These are phyloP conservation scores for Paraplagusia blochii DNA, from an alignment of 2,113 vertebrate genomes.

Conservation along the genomic window DNA sequence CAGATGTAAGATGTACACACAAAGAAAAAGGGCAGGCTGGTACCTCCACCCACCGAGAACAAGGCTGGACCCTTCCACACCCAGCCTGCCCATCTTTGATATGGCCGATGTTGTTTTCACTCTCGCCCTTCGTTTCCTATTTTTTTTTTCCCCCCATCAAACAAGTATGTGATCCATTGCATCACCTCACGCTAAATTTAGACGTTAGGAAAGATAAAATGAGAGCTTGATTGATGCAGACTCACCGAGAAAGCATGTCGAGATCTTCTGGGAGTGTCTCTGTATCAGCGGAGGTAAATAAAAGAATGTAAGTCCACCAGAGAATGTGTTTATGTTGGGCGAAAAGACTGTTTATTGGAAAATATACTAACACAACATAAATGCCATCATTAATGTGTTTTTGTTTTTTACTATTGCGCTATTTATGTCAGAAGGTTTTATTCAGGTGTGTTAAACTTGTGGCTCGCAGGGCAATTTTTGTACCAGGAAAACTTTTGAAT, in stretches of 20 bases:
- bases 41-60: slow-evolving; percentile 60
- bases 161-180: slow-evolving; percentile 42
- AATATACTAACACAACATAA: too few species aligned
- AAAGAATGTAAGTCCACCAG: not conserved
- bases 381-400: too few species aligned
- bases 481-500: too few species aligned
- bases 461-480: too few species aligned
- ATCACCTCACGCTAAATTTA: slow-evolving; percentile 35
- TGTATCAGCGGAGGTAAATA: slow-evolving; percentile 10
- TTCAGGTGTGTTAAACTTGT: too few species aligned
- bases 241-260: slow-evolving; percentile 11
- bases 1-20: slow-evolving; percentile 76
- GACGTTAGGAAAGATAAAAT: slow-evolving; percentile 28
- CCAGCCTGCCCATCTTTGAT: slow-evolving; percentile 38
- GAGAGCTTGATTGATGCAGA: slow-evolving; percentile 27
- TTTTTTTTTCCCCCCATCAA: slow-evolving; percentile 33
- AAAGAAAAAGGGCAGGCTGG: slow-evolving; percentile 64
- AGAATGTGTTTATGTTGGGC: not conserved
- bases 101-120: slow-evolving; percentile 43
- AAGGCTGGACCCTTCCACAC: slow-evolving; percentile 47
- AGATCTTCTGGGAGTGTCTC: slow-evolving; percentile 2
- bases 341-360: not conserved
- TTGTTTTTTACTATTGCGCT: too few species aligned
- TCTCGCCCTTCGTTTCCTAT: slow-evolving; percentile 15
- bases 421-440: too few species aligned